Evolutionary conservation across 2,797 vertebrate species (phyloP).

Genomic region (Rachycentron canadum): DNA sequence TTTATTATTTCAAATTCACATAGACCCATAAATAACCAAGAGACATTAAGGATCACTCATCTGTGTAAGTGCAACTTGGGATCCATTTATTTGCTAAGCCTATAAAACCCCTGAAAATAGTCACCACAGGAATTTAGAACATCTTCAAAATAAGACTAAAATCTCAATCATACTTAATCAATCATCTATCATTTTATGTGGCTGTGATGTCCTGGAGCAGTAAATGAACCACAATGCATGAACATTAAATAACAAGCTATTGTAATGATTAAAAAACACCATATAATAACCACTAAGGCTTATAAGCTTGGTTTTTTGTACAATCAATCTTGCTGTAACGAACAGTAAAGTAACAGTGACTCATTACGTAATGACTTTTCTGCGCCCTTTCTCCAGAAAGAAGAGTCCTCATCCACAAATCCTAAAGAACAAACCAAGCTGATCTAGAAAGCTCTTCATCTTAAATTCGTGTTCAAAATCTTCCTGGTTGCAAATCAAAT

Average conservation of each 20-base stretch:
- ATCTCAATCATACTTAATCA: too few species aligned
- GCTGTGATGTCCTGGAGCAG: not conserved
- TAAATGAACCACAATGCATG: not conserved
- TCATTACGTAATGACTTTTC: not conserved
- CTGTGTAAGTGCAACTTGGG: not conserved
- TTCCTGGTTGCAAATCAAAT: not conserved
- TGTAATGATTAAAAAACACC: not conserved
- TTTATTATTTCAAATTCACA: not conserved
- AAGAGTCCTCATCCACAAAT: not conserved
- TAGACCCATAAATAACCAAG: not conserved
- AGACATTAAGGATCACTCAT: not conserved
- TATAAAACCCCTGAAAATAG: not conserved
- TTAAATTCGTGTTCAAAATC: not conserved
- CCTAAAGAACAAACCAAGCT: not conserved
- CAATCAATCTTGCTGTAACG: not conserved
- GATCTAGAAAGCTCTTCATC: not conserved
- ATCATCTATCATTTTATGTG: not conserved
- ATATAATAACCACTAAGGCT: not conserved
- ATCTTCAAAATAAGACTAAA: not conserved
- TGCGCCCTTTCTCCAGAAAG: not conserved
- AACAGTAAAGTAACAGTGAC: not conserved
- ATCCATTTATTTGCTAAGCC: not conserved
- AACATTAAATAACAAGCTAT: not conserved
- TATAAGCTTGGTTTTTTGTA: not conserved
- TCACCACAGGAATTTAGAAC: not conserved